phyloP scores from a whole-genome alignment of 2,797 vertebrate species.

The Dicrostonyx torquatus region DNA sequence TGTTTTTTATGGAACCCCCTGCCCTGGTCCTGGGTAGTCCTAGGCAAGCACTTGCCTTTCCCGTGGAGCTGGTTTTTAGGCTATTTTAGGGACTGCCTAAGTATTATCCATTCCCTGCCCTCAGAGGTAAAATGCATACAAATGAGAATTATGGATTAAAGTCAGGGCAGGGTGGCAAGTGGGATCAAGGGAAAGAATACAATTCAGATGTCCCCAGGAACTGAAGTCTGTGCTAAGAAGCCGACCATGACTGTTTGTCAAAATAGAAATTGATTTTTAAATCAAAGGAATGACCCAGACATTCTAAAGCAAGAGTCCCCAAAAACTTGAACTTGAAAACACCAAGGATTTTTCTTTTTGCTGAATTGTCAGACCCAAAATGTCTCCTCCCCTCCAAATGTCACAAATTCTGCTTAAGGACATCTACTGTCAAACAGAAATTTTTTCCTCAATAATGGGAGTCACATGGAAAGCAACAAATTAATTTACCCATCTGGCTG shows the following conservation, averaged over 20 bases:
- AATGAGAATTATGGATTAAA: constrained; percentile 66
- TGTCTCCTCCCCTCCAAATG: not conserved
- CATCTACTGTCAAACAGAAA: not conserved
- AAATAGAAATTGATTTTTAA: constrained; percentile 79
- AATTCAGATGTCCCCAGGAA: constrained; percentile 45
- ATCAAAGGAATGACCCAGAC: constrained; percentile 68
- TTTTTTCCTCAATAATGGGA: not conserved
- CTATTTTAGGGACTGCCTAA: not conserved
- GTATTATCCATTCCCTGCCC: not conserved
- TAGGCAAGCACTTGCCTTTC: not conserved
- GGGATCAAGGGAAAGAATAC: constrained; percentile 59
- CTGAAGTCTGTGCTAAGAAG: constrained; percentile 57
- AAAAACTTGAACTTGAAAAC: constrained; percentile 66
- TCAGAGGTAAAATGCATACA: constrained; percentile 48
- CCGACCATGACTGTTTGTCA: constrained; percentile 67
- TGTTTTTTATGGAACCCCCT: not conserved
- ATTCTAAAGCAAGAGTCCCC: constrained; percentile 55
- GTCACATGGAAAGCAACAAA: not conserved
- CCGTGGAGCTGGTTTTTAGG: not conserved
- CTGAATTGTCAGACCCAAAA: constrained; percentile 49
- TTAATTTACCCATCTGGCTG: not conserved
- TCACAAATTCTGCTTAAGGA: constrained; percentile 42
- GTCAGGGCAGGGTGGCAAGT: constrained; percentile 49
- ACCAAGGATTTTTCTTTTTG: constrained; percentile 59
- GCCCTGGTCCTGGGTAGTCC: not conserved